Percentiles rank a stretch among this genome's conserved stretches.
Evolutionary conservation across 2,888 invertebrate genomes (phyloP).

Genomic region (Glaucopsyche alexis): DNA sequence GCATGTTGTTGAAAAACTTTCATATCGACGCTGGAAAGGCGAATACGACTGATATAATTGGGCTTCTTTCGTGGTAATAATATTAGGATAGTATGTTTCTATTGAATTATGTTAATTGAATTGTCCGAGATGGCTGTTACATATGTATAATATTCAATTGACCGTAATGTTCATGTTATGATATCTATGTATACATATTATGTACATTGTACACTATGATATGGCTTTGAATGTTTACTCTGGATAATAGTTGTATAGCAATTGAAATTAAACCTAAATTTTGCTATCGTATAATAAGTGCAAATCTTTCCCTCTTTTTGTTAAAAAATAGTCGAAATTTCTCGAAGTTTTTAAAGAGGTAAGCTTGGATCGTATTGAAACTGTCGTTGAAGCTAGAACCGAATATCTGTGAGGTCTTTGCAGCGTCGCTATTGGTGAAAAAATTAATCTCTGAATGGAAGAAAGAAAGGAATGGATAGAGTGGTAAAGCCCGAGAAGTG

Average conservation of each 20-base stretch:
- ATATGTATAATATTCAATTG: not conserved
- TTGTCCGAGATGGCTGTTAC: not conserved
- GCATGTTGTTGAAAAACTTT: slow-evolving; percentile 58
- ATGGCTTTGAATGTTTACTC: no score
- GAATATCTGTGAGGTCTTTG: slow-evolving; percentile 14
- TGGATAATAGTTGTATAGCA: not conserved
- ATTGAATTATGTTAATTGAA: slow-evolving; percentile 17
- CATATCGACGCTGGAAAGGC: slow-evolving; percentile 26
- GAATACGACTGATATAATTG: slow-evolving; percentile 6
- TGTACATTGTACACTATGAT: no score
- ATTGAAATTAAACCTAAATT: not conserved
- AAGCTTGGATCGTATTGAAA: not conserved
- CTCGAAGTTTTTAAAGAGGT: not conserved
- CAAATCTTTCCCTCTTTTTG: not conserved
- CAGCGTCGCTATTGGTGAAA: slow-evolving; percentile 47
- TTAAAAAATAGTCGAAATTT: not conserved
- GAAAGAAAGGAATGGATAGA: slow-evolving; percentile 55
- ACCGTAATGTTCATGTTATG: not conserved
- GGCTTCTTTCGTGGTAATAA: not conserved
- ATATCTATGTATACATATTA: not conserved
- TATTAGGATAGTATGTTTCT: slow-evolving; percentile 1
- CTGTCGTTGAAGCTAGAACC: not conserved
- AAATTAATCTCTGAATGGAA: slow-evolving; percentile 54
- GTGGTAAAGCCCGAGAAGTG: slow-evolving; percentile 73
- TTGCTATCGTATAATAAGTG: not conserved